phyloP scores from a whole-genome alignment of 2,888 invertebrate species.

The Drosophila anceps region DNA sequence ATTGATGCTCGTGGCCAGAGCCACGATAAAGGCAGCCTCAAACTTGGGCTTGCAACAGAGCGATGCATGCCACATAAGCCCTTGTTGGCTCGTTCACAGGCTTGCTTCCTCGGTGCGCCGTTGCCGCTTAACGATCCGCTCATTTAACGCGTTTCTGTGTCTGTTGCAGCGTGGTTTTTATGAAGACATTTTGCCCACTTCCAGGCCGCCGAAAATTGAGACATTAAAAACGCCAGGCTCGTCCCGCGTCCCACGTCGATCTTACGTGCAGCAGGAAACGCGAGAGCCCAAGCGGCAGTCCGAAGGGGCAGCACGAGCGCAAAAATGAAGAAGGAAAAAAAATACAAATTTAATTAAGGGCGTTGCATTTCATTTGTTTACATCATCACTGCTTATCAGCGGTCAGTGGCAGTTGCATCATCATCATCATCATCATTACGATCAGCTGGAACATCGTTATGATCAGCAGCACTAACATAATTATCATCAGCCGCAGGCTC shows the following conservation, averaged over 20 bases:
- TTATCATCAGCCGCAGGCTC: conserved; percentile 15
- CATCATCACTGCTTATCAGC: conserved; percentile 69
- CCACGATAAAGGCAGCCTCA: conserved; percentile 29
- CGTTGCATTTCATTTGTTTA: conserved; percentile 76
- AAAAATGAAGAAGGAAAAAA: conserved; percentile 17
- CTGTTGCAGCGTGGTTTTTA: conserved; percentile 64
- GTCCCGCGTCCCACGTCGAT: conserved; percentile 29
- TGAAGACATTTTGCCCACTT: conserved; percentile 72
- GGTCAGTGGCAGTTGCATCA: conserved; percentile 68
- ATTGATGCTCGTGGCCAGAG: conserved; percentile 26
- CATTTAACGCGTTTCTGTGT: conserved; percentile 76
- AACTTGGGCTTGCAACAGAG: conserved; percentile 29
- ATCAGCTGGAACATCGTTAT: conserved; percentile 17
- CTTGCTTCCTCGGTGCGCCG: conserved; percentile 54
- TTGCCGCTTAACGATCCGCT: conserved; percentile 76
- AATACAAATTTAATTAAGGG: conserved; percentile 74
- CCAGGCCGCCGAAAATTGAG: conserved; percentile 77
- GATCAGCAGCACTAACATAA: conserved; percentile 14
- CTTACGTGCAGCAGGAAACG: conserved; percentile 30
- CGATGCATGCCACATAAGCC: conserved; percentile 33
- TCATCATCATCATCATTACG: conserved; percentile 7
- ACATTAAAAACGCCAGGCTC: conserved; percentile 76
- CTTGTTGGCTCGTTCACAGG: neutral
- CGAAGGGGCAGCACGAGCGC: conserved; percentile 30
- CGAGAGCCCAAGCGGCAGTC: neutral